Percentiles rank a stretch among this genome's conserved stretches.
phyloP scores from a whole-genome alignment of 2,888 invertebrate genomes.

The Patella caerulea region DNA sequence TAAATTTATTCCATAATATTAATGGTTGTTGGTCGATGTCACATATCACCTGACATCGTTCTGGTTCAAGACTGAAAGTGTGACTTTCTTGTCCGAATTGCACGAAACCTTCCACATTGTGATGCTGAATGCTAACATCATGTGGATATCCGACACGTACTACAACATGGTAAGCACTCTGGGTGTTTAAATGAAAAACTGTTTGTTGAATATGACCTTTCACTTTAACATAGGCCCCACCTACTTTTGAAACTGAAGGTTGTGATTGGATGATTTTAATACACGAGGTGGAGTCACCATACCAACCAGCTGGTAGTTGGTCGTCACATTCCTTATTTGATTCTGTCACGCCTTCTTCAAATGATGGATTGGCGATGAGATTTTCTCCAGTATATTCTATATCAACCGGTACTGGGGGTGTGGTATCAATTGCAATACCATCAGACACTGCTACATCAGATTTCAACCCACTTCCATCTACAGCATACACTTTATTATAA shows the following conservation, averaged over 20 bases:
- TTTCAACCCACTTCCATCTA: conserved; percentile 40
- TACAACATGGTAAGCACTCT: conserved; percentile 14
- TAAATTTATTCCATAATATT: conserved; percentile 30
- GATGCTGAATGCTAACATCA: conserved; percentile 16
- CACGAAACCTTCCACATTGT: conserved; percentile 28
- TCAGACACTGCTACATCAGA: conserved; percentile 42
- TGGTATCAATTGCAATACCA: conserved; percentile 44
- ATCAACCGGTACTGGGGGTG: conserved; percentile 35
- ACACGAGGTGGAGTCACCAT: conserved; percentile 13
- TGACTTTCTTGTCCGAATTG: conserved; percentile 28
- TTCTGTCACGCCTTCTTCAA: conserved; percentile 24
- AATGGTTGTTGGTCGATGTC: conserved; percentile 21
- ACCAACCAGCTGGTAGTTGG: conserved; percentile 16
- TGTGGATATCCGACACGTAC: conserved; percentile 28
- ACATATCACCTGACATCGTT: conserved; percentile 27
- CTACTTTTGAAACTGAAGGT: background rate
- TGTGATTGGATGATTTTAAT: conserved; percentile 7
- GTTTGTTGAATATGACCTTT: background rate
- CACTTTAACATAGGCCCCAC: background rate
- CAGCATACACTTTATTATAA: conserved; percentile 42
- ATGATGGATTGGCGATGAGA: conserved; percentile 39
- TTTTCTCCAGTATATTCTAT: conserved; percentile 32
- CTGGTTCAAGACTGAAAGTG: conserved; percentile 28
- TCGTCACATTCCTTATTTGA: conserved; percentile 20
- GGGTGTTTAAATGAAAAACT: background rate